These are phyloP conservation scores for Cydia fagiglandana DNA, from an alignment of 1,140 invertebrate genomes.

Conservation along the genomic window DNA sequence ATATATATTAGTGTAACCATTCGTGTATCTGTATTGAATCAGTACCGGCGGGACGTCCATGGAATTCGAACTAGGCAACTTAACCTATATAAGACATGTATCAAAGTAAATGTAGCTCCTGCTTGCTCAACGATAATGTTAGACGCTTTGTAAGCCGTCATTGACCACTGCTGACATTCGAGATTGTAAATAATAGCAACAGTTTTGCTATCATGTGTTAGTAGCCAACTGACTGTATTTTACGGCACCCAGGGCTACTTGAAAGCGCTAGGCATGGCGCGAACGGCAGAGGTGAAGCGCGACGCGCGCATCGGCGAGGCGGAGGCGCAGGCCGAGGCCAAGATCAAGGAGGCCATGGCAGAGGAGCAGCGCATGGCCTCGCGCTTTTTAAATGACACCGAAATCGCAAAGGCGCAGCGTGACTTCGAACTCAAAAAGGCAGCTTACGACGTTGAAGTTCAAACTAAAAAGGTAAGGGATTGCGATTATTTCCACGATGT, in stretches of 20 bases:
- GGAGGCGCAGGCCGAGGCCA: conserved; percentile 91
- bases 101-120: no score
- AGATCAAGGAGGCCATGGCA: conserved; percentile 96
- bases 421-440: conserved; percentile 99
- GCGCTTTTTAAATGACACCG: conserved; percentile 94
- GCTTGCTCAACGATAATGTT: no score
- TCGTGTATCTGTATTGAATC: no score
- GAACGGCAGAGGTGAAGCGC: conserved; percentile 97
- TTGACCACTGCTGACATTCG: no score
- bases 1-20: no score
- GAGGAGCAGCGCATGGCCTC: conserved; percentile 97
- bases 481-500: neutral
- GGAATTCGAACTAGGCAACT: no score
- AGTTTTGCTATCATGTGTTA: conserved; percentile 76
- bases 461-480: conserved; percentile 87
- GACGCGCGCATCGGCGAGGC: conserved; percentile 98
- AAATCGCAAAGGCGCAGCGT: conserved; percentile 96
- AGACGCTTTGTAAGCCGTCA: no score
- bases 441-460: conserved; percentile 97
- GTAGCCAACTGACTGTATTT: conserved; percentile 82
- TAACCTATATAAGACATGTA: no score
- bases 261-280: conserved; percentile 96
- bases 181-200: no score
- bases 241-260: conserved; percentile 89
- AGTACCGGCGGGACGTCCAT: no score